Percentiles rank a stretch among this genome's conserved stretches.
These are phyloP conservation scores for Drosophila mauritiana DNA, from an alignment of 1,140 invertebrate species.

Conservation along the genomic window DNA sequence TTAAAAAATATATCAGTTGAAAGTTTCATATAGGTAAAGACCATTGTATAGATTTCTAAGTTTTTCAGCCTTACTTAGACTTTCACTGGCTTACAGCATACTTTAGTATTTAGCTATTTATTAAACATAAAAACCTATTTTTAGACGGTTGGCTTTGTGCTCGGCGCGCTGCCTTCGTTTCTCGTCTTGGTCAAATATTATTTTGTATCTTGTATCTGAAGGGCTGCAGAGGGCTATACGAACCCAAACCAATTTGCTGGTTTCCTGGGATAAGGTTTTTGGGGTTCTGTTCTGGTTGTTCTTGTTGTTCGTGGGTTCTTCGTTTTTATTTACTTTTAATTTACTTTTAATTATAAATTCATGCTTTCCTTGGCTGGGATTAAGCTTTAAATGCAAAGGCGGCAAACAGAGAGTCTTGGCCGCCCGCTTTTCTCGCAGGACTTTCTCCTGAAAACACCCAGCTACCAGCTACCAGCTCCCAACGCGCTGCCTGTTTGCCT, in stretches of 20 bases:
- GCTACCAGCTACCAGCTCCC: neutral
- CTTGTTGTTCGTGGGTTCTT: constrained; percentile 14
- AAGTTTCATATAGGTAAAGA: too few species aligned
- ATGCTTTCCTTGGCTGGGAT: constrained; percentile 76
- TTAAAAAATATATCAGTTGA: too few species aligned
- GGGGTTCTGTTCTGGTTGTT: neutral
- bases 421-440: constrained; percentile 12
- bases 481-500: constrained; percentile 19
- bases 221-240: neutral
- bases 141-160: neutral
- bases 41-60: too few species aligned
- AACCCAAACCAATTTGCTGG: neutral
- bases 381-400: constrained; percentile 77
- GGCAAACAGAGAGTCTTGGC: constrained; percentile 57
- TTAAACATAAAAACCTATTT: constrained; percentile 1
- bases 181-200: constrained; percentile 33
- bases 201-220: constrained; percentile 6
- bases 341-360: constrained; percentile 83
- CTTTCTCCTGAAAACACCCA: constrained; percentile 8
- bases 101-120: neutral
- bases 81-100: too few species aligned
- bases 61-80: too few species aligned
- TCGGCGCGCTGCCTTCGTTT: too few species aligned
- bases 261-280: constrained; percentile 29
- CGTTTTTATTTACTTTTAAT: constrained; percentile 81